Percentiles rank a stretch among this genome's conserved stretches.
These are phyloP conservation scores for Gambusia affinis DNA, from an alignment of 2,113 vertebrate genomes.

Conservation along the genomic window DNA sequence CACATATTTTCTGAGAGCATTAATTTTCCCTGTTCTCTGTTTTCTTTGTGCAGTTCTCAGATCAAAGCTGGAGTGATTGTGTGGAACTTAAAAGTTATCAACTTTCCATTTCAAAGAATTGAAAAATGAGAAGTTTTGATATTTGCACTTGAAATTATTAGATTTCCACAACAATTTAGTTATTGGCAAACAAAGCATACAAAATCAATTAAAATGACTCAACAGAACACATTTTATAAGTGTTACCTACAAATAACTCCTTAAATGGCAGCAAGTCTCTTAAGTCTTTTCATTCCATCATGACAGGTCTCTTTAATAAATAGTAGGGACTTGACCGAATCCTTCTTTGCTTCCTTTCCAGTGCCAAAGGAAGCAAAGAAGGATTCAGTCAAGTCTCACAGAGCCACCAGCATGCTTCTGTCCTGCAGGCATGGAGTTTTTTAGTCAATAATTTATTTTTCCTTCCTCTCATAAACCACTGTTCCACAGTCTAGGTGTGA, in stretches of 20 bases:
- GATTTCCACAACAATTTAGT: not conserved
- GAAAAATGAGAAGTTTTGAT: not conserved
- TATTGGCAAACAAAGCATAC: not conserved
- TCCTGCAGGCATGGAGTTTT: too few species aligned
- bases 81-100: not conserved
- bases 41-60: not conserved
- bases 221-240: not conserved
- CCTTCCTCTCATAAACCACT: too few species aligned
- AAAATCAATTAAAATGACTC: too few species aligned
- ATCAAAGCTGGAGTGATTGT: not conserved
- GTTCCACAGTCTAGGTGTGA: too few species aligned
- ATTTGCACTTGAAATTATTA: not conserved
- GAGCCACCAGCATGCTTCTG: too few species aligned
- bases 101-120: not conserved
- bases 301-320: not conserved
- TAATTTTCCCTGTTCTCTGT: too few species aligned
- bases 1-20: too few species aligned
- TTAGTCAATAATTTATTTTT: too few species aligned
- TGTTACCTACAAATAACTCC: not conserved
- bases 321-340: too few species aligned
- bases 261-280: not conserved
- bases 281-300: not conserved
- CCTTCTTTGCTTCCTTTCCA: not conserved
- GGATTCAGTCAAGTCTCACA: too few species aligned
- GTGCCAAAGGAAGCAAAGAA: not conserved